These are phyloP conservation scores for Falco concolor DNA, from an alignment of 2,797 vertebrate genomes.

Conservation along the genomic window DNA sequence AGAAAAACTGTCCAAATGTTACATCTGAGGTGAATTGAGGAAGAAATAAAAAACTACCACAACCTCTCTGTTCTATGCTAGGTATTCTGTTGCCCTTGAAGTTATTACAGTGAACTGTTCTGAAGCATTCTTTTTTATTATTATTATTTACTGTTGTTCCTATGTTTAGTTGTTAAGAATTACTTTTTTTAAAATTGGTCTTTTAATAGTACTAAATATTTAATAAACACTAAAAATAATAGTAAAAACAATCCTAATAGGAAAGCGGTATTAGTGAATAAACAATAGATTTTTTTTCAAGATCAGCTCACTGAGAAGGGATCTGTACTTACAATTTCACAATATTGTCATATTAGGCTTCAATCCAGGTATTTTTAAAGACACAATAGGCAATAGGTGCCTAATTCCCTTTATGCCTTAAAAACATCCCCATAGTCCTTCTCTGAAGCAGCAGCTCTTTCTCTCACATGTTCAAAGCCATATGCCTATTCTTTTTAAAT, in stretches of 20 bases:
- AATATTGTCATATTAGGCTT: not conserved
- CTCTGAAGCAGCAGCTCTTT: not conserved
- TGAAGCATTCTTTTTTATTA: not conserved
- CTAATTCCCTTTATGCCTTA: not conserved
- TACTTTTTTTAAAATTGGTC: accelerated
- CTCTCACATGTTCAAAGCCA: not conserved
- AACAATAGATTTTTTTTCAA: not conserved
- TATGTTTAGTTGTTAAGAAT: not conserved
- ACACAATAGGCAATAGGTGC: not conserved
- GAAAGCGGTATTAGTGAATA: not conserved
- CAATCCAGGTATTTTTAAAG: not conserved
- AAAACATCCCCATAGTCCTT: not conserved
- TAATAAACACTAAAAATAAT: not conserved
- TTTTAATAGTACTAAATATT: not conserved
- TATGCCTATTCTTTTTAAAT: not conserved
- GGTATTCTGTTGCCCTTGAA: not conserved
- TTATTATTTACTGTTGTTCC: not conserved
- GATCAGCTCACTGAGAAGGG: not conserved
- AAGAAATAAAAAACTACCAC: not conserved
- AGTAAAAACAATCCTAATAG: not conserved
- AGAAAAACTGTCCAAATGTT: not conserved
- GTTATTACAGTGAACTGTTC: not conserved
- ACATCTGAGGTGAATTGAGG: not conserved
- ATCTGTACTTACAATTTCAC: not conserved
- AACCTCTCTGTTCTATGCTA: not conserved